Base-by-base conservation (phyloP, 1,140 invertebrate genomes). In the Holcopasites calliopsidis region DNA sequence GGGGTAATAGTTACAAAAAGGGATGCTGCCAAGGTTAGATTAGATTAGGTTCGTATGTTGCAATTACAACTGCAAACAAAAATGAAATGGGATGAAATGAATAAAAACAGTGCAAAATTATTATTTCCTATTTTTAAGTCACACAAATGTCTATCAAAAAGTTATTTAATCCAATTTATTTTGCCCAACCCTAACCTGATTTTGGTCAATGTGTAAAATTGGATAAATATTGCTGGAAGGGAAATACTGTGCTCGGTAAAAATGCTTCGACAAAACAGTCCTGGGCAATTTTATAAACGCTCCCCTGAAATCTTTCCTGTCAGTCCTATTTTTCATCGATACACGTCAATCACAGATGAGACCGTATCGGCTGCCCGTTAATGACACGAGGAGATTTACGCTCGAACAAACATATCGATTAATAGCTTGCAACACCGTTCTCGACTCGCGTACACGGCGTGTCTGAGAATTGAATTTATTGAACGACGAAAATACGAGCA, bases 321-420 rank as follows among this genome's bases (percentile, higher is more conserved):
- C n/a, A 31, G 16, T 23, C 26, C 35, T 57, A 69, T 69, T 69
- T 69, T 33, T 69, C 66, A 57, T 69, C 66, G 47, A 18, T 4
- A 13, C 38, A 13, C 28, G 66, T 69, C 66, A 57, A 57, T 69
- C 35, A 69, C 66, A 69, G 66, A 7, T 57, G 66, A 28, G 23
- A n/a, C 13, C 50, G 50, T 28, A 31, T 11, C 65, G 33, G n/a
- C 31, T 33, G 33, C 66, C 18, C 62, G 40, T 62, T 47, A 62
- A 62, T 28, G 60, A n/a, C 60, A 21, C 40, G 13, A 10, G 11
- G 18, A 52, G 31, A 66, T 26, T 40, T 58, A 40, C 49, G 7
- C 52, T 49, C 16, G 38, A 33, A 44, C 35, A 57, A 47, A 68
- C 23, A 49, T 31, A 52, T 52, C 49, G 13, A 66, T 54, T 54